phyloP scores from a whole-genome alignment of 2,888 invertebrate genomes.

The Argyresthia albistria region DNA sequence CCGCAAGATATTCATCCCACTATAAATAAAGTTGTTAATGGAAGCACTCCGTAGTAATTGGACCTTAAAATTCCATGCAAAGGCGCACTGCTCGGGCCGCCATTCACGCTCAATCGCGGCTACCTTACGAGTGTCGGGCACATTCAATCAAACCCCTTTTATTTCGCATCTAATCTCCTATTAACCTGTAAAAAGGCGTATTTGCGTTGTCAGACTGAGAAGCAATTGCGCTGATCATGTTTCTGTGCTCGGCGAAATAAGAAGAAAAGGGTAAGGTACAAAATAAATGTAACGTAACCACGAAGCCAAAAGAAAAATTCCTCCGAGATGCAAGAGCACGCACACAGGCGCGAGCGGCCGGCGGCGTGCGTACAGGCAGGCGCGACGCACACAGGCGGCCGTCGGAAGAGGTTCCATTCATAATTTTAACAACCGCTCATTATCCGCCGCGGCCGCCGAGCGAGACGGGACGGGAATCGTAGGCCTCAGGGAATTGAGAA shows the following conservation, averaged over 20 bases:
- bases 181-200: neutral
- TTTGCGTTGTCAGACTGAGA: neutral
- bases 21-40: conserved; percentile 66
- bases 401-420: conserved; percentile 58
- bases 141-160: neutral
- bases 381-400: conserved; percentile 24
- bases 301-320: conserved; percentile 2
- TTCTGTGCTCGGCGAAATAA: too few species aligned
- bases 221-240: neutral
- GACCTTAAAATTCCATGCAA: conserved; percentile 50
- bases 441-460: conserved; percentile 42
- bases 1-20: conserved; percentile 58
- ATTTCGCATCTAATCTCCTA: neutral
- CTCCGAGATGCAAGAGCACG: neutral
- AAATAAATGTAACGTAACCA: neutral
- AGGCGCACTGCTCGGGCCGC: conserved; percentile 26
- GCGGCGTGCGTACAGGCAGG: neutral
- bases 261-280: neutral
- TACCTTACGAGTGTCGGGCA: neutral
- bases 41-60: conserved; percentile 51
- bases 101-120: neutral
- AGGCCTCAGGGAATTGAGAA: conserved; percentile 33
- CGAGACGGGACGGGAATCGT: conserved; percentile 33
- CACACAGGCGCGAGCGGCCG: neutral
- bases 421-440: conserved; percentile 67